Evolutionary conservation across 2,113 vertebrate genomes (phyloP).

Genomic region (Heterotilapia buettikoferi): DNA sequence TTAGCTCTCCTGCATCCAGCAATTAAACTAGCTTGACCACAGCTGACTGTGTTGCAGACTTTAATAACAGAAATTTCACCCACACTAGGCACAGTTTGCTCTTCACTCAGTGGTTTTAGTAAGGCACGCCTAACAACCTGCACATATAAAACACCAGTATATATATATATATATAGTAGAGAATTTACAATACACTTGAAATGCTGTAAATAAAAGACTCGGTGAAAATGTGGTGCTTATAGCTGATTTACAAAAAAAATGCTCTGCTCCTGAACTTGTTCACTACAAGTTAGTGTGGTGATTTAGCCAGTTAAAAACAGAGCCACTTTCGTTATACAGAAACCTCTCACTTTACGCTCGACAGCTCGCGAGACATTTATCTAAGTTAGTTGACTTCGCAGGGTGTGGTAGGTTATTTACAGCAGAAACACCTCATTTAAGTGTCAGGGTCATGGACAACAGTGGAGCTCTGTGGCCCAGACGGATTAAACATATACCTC

Average conservation of each 20-base stretch:
- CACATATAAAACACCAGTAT: background rate
- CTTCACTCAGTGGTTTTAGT: background rate
- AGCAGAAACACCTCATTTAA: background rate
- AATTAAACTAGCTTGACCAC: background rate
- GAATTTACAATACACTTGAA: background rate
- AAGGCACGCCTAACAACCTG: background rate
- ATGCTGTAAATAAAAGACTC: background rate
- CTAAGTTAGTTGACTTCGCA: background rate
- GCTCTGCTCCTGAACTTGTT: background rate
- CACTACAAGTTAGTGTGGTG: rapidly evolving
- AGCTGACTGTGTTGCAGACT: background rate
- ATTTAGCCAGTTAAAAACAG: background rate
- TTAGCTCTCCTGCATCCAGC: background rate
- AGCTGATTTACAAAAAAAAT: background rate
- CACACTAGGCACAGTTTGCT: background rate
- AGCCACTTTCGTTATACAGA: background rate
- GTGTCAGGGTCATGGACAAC: background rate
- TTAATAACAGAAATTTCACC: background rate
- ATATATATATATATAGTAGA: background rate
- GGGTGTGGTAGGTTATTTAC: background rate
- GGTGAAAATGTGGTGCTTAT: background rate
- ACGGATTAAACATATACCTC: background rate
- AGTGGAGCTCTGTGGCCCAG: background rate
- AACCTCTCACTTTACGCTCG: background rate
- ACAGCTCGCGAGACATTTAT: background rate